Percentiles rank a stretch among this genome's conserved stretches.
phyloP scores from a whole-genome alignment of 2,113 vertebrate genomes.

The Odontesthes bonariensis region DNA sequence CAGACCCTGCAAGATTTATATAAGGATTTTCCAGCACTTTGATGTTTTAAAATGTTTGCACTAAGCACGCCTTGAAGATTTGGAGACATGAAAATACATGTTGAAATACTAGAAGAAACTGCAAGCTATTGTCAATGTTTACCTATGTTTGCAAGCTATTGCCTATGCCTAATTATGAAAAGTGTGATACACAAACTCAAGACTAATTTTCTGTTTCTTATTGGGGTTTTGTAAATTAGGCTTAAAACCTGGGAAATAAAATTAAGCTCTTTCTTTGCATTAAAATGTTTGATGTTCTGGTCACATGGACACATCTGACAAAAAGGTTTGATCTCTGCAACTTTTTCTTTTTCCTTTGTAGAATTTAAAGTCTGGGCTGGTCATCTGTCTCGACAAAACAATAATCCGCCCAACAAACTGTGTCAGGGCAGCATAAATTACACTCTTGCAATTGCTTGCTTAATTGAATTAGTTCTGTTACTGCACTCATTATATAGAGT shows the following conservation, averaged over 20 bases:
- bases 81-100: constrained; percentile 25
- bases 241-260: background rate
- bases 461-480: background rate
- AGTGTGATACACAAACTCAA: background rate
- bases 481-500: background rate
- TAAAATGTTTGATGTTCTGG: background rate
- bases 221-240: background rate
- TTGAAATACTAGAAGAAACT: constrained; percentile 13
- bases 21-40: constrained; percentile 4
- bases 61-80: constrained; percentile 3
- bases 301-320: background rate
- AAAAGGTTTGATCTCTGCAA: background rate
- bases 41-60: constrained; percentile 6
- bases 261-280: background rate
- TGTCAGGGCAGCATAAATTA: background rate
- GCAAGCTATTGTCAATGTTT: background rate
- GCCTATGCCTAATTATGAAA: background rate
- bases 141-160: background rate
- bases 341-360: background rate
- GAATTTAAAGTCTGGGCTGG: too few species aligned
- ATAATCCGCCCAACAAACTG: too few species aligned
- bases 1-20: constrained; percentile 3
- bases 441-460: background rate
- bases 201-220: background rate
- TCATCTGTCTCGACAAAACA: too few species aligned